Evolutionary conservation across 2,113 vertebrate species (phyloP).

Genomic region (Tamias sibiricus): DNA sequence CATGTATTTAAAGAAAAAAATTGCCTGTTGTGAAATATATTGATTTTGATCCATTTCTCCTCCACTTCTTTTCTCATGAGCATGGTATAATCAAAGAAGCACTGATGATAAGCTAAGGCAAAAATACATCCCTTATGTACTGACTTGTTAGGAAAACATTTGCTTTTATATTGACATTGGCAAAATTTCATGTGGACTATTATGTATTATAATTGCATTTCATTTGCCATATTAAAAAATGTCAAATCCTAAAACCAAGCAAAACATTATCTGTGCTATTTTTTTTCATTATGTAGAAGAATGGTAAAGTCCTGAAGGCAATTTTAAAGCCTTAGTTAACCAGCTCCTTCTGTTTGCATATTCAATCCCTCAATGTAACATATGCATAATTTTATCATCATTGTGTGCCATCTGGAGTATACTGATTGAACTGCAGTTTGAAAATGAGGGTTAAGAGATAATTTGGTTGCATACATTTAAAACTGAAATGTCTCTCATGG

Average conservation of each 20-base stretch:
- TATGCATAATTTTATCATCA: constrained; percentile 86
- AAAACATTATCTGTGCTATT: constrained; percentile 52
- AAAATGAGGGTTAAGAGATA: constrained; percentile 78
- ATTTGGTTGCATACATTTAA: constrained; percentile 76
- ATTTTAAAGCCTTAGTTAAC: constrained; percentile 82
- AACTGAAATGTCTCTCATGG: constrained; percentile 71
- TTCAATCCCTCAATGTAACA: constrained; percentile 80
- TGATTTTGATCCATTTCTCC: not conserved
- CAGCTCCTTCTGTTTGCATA: constrained; percentile 81
- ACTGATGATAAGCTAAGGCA: constrained; percentile 54
- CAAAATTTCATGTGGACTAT: constrained; percentile 53
- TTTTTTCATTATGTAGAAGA: constrained; percentile 56
- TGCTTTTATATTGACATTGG: constrained; percentile 76
- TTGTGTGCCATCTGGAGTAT: constrained; percentile 89
- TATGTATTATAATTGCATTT: constrained; percentile 70
- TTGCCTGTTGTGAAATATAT: not conserved
- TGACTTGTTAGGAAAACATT: constrained; percentile 73
- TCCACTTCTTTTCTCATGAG: not conserved
- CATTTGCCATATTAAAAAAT: constrained; percentile 28
- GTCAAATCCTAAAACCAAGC: constrained; percentile 50
- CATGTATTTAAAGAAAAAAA: not conserved
- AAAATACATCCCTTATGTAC: constrained; percentile 62
- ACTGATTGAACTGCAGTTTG: constrained; percentile 86
- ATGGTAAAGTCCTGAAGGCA: constrained; percentile 70
- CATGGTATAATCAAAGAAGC: not conserved